Evolutionary conservation across 2,888 invertebrate genomes (phyloP).

Genomic region (Galerucella nymphaeae): DNA sequence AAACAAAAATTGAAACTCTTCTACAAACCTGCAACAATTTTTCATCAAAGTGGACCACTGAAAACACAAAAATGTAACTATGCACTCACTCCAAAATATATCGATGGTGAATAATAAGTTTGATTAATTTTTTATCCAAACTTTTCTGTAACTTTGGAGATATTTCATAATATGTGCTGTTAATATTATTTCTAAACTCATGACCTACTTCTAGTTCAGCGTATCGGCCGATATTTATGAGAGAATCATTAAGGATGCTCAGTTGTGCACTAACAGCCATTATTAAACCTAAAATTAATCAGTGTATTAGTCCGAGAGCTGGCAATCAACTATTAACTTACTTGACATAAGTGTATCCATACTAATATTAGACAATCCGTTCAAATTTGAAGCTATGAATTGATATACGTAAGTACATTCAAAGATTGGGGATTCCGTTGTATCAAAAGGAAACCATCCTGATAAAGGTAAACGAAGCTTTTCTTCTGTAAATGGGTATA

Average conservation of each 20-base stretch:
- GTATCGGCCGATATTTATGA: constrained; percentile 25
- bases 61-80: neutral
- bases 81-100: constrained; percentile 42
- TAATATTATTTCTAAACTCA: neutral
- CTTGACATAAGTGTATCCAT: constrained; percentile 58
- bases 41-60: no score
- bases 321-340: constrained; percentile 27
- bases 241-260: constrained; percentile 1
- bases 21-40: constrained; percentile 36
- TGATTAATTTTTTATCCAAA: constrained; percentile 32
- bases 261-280: constrained; percentile 16
- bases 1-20: constrained; percentile 41
- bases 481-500: constrained; percentile 57
- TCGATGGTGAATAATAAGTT: constrained; percentile 41
- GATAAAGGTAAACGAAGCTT: constrained; percentile 51
- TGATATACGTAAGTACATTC: constrained; percentile 66
- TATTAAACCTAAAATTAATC: constrained; percentile 5
- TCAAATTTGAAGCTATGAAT: neutral
- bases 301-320: neutral
- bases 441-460: constrained; percentile 67
- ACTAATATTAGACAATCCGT: constrained; percentile 55
- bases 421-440: constrained; percentile 61
- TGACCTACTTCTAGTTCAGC: constrained; percentile 22
- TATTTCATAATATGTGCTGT: neutral
- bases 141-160: constrained; percentile 16